A percentile compares a stretch with the other conserved stretches of the same genome.
phyloP scores from a whole-genome alignment of 2,888 invertebrate species.

The Lypha dubia region DNA sequence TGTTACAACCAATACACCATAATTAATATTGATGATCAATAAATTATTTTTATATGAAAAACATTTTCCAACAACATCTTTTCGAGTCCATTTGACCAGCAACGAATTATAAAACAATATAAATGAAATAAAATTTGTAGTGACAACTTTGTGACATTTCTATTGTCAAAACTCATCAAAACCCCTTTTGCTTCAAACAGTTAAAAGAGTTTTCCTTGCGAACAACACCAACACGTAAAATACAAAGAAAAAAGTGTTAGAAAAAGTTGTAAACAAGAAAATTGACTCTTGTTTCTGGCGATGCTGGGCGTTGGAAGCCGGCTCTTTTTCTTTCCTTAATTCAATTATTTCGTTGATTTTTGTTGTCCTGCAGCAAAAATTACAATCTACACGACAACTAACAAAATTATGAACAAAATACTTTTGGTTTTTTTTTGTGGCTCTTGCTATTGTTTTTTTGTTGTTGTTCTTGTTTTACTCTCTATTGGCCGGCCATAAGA shows the following conservation, averaged over 20 bases:
- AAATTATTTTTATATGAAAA: background rate
- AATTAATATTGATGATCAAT: background rate
- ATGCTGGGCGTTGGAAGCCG: background rate
- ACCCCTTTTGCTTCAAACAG: constrained; percentile 48
- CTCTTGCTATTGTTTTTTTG: background rate
- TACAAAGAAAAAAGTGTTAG: background rate
- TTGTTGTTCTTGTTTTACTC: constrained; percentile 35
- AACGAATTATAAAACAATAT: background rate
- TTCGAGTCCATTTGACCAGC: background rate
- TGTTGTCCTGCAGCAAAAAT: constrained; percentile 81
- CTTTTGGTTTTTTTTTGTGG: constrained; percentile 59
- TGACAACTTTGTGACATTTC: constrained; percentile 57
- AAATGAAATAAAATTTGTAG: constrained; percentile 43
- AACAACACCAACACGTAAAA: background rate
- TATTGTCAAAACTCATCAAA: constrained; percentile 54
- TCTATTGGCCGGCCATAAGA: constrained; percentile 69
- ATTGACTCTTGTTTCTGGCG: constrained; percentile 38
- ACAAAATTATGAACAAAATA: constrained; percentile 80
- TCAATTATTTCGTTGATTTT: constrained; percentile 78
- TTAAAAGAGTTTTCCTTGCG: background rate
- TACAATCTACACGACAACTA: constrained; percentile 81
- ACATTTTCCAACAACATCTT: no score
- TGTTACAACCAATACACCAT: background rate
- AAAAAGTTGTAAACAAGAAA: constrained; percentile 66
- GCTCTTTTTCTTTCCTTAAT: constrained; percentile 73